Conservation (phyloP, 2,113 vertebrate genomes). For the Chionomys nivalis region DNA sequence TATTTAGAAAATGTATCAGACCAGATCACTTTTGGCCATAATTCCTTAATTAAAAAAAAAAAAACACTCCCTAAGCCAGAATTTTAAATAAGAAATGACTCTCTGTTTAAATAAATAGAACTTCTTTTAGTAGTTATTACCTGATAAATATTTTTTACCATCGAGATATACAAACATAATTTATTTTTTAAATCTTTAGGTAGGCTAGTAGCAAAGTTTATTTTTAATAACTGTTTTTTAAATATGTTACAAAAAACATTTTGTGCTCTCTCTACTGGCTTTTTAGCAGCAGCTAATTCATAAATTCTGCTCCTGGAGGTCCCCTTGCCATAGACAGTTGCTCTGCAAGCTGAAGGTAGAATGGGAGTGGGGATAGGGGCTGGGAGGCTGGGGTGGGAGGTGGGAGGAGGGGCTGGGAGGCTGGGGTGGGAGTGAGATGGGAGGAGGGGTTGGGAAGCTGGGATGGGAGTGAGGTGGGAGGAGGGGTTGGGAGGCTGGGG, state of each 20-base stretch:
- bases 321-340: conserved; percentile 63
- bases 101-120: not conserved
- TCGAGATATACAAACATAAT: conserved; percentile 30
- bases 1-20: not conserved
- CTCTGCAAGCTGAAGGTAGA: not conserved
- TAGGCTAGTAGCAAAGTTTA: conserved; percentile 56
- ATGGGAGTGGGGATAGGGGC: not conserved
- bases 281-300: conserved; percentile 71
- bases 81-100: conserved; percentile 47
- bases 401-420: not conserved
- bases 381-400: not conserved
- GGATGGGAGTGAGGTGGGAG: no score
- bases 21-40: not conserved
- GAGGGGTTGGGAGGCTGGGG: not conserved
- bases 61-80: not conserved
- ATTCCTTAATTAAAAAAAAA: not conserved
- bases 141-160: conserved; percentile 62
- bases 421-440: not conserved
- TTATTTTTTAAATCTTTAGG: conserved; percentile 27
- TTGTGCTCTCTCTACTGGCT: conserved; percentile 85
- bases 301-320: conserved; percentile 73
- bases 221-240: conserved; percentile 57
- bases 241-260: conserved; percentile 67
- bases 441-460: no score
- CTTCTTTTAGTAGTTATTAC: conserved; percentile 29